These are phyloP conservation scores for Chirona hameri DNA, from an alignment of 2,888 invertebrate species.

Conservation along the genomic window DNA sequence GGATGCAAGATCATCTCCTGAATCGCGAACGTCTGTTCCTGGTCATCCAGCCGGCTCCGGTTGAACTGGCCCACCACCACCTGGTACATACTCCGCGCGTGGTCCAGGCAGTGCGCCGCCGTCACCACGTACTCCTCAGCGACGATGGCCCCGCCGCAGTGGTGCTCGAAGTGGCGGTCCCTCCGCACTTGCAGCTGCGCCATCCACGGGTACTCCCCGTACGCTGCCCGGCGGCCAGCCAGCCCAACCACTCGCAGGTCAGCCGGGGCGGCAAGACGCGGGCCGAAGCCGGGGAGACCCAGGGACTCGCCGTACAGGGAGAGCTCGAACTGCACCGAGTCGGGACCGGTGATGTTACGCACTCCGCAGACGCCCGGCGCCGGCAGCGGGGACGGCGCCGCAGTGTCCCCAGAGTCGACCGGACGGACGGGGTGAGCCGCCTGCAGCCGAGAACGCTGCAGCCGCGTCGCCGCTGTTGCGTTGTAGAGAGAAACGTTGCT, in stretches of 20 bases:
- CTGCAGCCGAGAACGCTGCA: neutral
- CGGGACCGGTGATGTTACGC: neutral
- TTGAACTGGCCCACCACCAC: constrained; percentile 1
- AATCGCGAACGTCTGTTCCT: constrained; percentile 5
- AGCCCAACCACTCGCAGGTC: too few relatives aligned
- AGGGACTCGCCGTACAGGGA: neutral
- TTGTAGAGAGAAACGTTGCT: neutral
- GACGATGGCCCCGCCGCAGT: neutral
- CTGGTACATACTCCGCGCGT: neutral
- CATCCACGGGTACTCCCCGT: constrained; percentile 22
- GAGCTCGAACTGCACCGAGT: neutral
- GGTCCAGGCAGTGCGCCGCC: too few relatives aligned
- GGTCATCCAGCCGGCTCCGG: neutral
- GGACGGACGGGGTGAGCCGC: neutral
- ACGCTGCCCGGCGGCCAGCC: neutral
- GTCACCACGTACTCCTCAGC: neutral
- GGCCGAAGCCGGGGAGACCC: neutral
- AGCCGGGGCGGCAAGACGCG: too few relatives aligned
- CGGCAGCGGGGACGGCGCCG: neutral
- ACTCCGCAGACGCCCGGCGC: neutral
- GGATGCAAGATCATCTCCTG: neutral
- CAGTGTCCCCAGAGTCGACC: too few relatives aligned
- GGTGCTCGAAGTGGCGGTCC: neutral
- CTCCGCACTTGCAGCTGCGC: neutral
- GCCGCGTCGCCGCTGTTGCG: neutral